A percentile compares a stretch with the other conserved stretches of the same genome.
These are phyloP conservation scores for Sebastes taczanowskii DNA, from an alignment of 2,797 vertebrate genomes.

Conservation along the genomic window DNA sequence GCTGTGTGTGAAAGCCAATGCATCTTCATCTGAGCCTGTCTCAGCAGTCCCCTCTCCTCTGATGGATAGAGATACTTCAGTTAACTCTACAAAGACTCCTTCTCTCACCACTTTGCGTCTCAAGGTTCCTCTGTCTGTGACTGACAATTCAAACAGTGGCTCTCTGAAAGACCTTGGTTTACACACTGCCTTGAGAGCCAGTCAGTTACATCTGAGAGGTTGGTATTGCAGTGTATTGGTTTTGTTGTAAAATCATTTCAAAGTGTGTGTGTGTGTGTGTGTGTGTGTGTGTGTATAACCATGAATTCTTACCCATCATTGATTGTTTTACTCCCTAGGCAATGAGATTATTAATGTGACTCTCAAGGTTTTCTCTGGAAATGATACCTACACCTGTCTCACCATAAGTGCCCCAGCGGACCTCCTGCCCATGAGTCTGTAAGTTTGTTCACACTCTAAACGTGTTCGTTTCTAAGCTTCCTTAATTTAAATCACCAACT, in stretches of 20 bases:
- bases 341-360: slow-evolving; percentile 59
- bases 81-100: slow-evolving; percentile 23
- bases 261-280: background rate
- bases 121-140: slow-evolving; percentile 70
- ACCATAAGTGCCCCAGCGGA: slow-evolving; percentile 69
- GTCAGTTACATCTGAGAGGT: slow-evolving; percentile 79
- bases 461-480: background rate
- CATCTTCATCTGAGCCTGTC: slow-evolving; percentile 37
- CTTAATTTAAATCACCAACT: background rate
- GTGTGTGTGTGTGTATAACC: background rate
- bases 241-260: background rate
- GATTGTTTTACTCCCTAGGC: slow-evolving; percentile 40
- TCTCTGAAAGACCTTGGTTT: slow-evolving; percentile 54
- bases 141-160: slow-evolving; percentile 11
- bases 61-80: background rate
- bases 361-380: slow-evolving; percentile 60
- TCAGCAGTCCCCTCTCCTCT: slow-evolving; percentile 23
- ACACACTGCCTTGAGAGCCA: slow-evolving; percentile 61
- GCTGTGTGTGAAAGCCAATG: slow-evolving; percentile 71
- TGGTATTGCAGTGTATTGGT: background rate
- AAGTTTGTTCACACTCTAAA: slow-evolving; percentile 48
- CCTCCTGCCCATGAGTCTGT: slow-evolving; percentile 76
- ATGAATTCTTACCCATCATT: background rate
- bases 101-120: slow-evolving; percentile 54
- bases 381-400: slow-evolving; percentile 74